phyloP scores from a whole-genome alignment of 1,140 invertebrate genomes.

The Hetaerina americana region DNA sequence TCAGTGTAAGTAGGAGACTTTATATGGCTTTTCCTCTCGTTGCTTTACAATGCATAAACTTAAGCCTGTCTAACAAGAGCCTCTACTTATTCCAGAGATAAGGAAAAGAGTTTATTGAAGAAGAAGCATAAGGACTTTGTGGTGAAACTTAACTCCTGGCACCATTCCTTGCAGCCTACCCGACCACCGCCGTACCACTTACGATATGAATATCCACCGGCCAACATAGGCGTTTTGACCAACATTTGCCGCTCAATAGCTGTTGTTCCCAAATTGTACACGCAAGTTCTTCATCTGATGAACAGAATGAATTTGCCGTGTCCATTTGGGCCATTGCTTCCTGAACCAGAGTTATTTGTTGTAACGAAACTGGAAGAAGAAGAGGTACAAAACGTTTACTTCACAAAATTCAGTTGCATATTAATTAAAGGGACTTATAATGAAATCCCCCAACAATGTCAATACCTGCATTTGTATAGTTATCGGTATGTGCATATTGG shows the following conservation, averaged over 20 bases:
- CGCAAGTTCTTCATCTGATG: constrained; percentile 82
- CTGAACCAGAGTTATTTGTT: neutral
- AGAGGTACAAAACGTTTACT: too few species aligned
- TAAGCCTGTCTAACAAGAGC: constrained; percentile 14
- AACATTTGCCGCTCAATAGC: constrained; percentile 67
- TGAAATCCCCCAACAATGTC: too few species aligned
- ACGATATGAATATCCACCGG: constrained; percentile 58
- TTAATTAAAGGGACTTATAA: too few species aligned
- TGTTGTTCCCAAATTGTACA: constrained; percentile 67
- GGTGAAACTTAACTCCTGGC: constrained; percentile 51
- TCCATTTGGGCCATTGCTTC: constrained; percentile 49
- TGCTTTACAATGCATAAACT: neutral
- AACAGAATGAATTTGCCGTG: constrained; percentile 85
- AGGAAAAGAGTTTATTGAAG: constrained; percentile 14
- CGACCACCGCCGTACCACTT: constrained; percentile 60
- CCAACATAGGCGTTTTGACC: constrained; percentile 52
- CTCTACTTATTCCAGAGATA: constrained; percentile 10
- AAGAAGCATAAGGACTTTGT: constrained; percentile 49
- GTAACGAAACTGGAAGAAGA: too few species aligned
- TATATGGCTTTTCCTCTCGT: neutral
- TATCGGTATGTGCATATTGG: too few species aligned
- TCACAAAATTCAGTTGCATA: too few species aligned
- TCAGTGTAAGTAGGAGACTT: neutral
- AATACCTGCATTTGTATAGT: too few species aligned
- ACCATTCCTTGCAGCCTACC: constrained; percentile 45